Conservation (phyloP, 1,140 invertebrate species). For the Portunus trituberculatus region DNA sequence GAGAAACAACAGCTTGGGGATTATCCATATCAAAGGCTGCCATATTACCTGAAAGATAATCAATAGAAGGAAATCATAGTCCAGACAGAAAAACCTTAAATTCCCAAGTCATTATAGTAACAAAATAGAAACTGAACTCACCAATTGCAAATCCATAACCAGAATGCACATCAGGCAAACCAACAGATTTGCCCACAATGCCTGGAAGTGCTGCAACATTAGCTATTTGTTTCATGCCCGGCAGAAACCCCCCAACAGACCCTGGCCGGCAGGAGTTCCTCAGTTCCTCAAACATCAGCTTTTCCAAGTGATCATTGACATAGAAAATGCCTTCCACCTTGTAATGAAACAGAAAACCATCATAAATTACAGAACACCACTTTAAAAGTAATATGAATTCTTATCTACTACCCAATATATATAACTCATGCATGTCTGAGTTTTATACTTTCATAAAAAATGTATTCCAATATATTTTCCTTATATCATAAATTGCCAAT, state of each 20-base stretch:
- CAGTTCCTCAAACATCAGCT: slow-evolving; percentile 98
- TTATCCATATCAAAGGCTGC: slow-evolving; percentile 98
- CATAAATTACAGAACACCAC: neutral
- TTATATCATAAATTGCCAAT: too few relatives aligned
- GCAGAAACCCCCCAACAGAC: slow-evolving; percentile 96
- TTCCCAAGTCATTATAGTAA: neutral
- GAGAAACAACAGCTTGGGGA: slow-evolving; percentile 96
- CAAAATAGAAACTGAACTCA: slow-evolving; percentile 79
- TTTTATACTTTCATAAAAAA: too few relatives aligned
- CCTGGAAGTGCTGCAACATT: slow-evolving; percentile 99
- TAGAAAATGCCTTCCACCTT: slow-evolving; percentile 99
- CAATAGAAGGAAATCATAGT: slow-evolving; percentile 60
- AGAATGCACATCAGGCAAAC: slow-evolving; percentile 98
- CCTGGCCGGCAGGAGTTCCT: slow-evolving; percentile 93
- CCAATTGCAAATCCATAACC: slow-evolving; percentile 99
- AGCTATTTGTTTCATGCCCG: slow-evolving; percentile 99
- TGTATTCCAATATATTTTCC: too few relatives aligned
- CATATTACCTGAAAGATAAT: slow-evolving; percentile 92
- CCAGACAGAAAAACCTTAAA: neutral
- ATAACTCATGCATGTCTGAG: neutral
- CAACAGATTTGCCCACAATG: slow-evolving; percentile 94
- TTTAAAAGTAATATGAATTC: neutral
- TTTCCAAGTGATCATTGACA: slow-evolving; percentile 95
- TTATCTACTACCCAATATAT: neutral
- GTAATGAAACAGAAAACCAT: slow-evolving; percentile 54